These are phyloP conservation scores for Salarias fasciatus DNA, from an alignment of 2,797 vertebrate species.

Conservation along the genomic window DNA sequence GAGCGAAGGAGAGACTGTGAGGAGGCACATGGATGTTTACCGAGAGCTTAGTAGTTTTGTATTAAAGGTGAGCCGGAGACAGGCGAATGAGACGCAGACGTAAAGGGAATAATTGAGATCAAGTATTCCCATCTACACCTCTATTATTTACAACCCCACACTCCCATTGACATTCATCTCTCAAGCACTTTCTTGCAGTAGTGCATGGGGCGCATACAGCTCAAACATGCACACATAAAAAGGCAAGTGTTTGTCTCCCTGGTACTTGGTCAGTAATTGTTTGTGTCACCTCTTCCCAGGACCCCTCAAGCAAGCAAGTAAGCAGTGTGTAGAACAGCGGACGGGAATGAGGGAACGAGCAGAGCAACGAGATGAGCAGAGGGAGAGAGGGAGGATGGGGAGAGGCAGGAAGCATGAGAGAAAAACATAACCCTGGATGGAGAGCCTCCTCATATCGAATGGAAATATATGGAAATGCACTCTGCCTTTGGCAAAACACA, in stretches of 20 bases:
- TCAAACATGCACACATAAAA: slow-evolving; percentile 39
- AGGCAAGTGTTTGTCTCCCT: slow-evolving; percentile 69
- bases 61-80: slow-evolving; percentile 60
- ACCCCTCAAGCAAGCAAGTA: slow-evolving; percentile 73
- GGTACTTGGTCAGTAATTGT: slow-evolving; percentile 82
- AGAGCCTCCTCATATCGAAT: slow-evolving; percentile 80
- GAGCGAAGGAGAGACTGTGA: slow-evolving; percentile 51
- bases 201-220: slow-evolving; percentile 25
- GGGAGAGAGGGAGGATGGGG: slow-evolving; percentile 55
- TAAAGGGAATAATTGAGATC: slow-evolving; percentile 68
- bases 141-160: slow-evolving; percentile 61
- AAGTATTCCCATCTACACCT: slow-evolving; percentile 65
- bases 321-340: slow-evolving; percentile 57
- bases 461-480: slow-evolving; percentile 84
- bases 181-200: slow-evolving; percentile 44
- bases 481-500: slow-evolving; percentile 80
- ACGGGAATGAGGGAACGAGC: slow-evolving; percentile 49
- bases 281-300: slow-evolving; percentile 79
- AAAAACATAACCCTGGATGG: slow-evolving; percentile 80
- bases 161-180: slow-evolving; percentile 53
- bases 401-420: slow-evolving; percentile 69
- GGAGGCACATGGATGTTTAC: slow-evolving; percentile 64
- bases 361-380: slow-evolving; percentile 58
- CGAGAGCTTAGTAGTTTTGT: slow-evolving; percentile 51
- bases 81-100: slow-evolving; percentile 42